phyloP scores from a whole-genome alignment of 1,140 invertebrate genomes.

The Parapsyche elsis region DNA sequence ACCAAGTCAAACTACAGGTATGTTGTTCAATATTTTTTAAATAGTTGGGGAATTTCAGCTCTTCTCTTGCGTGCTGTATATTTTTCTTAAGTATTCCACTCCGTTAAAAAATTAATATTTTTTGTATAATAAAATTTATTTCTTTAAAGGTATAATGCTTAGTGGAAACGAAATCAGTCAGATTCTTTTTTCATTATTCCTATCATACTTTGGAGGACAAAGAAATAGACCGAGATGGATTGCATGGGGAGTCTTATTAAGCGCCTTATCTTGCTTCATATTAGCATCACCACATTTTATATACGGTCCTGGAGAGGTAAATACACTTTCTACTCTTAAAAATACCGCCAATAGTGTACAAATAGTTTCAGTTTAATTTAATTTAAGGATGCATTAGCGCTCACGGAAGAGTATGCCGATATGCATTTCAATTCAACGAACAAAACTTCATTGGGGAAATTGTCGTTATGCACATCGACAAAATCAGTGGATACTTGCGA shows the following conservation, averaged over 20 bases:
- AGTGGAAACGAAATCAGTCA: conserved; percentile 80
- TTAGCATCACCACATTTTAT: conserved; percentile 75
- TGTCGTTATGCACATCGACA: conserved; percentile 36
- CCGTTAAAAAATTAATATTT: conserved; percentile 14
- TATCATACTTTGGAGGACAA: conserved; percentile 72
- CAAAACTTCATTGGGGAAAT: conserved; percentile 39
- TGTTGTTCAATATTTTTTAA: conserved; percentile 37
- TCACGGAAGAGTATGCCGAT: conserved; percentile 65
- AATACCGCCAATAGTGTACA: not conserved
- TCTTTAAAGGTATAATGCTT: conserved; percentile 71
- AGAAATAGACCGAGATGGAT: conserved; percentile 75
- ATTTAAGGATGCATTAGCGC: conserved; percentile 59
- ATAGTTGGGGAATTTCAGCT: too few species aligned
- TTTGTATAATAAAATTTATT: conserved; percentile 36
- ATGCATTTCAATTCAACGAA: conserved; percentile 39
- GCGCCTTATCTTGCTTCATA: conserved; percentile 74
- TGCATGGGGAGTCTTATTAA: conserved; percentile 72
- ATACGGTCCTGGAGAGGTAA: conserved; percentile 73
- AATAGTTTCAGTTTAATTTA: not conserved
- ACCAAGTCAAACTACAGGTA: conserved; percentile 76
- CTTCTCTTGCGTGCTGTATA: too few species aligned
- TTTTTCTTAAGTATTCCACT: too few species aligned
- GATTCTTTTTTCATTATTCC: conserved; percentile 71
- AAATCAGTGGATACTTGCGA: conserved; percentile 62
- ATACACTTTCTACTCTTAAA: conserved; percentile 60